These are phyloP conservation scores for Pseudorasbora parva DNA, from an alignment of 2,113 vertebrate genomes.

Conservation along the genomic window DNA sequence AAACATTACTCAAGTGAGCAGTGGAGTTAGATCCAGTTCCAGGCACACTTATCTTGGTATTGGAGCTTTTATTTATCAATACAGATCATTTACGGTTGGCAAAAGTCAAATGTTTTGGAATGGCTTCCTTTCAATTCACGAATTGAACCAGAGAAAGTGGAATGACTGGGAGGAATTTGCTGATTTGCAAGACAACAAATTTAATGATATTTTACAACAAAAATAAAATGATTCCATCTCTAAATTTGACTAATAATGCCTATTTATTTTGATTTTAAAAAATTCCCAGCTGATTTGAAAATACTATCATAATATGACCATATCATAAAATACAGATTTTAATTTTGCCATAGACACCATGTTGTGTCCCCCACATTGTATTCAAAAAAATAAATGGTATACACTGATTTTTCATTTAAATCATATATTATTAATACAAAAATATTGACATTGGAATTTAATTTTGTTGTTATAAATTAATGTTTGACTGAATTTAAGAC, in stretches of 20 bases:
- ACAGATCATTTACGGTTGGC: neutral
- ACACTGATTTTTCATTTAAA: neutral
- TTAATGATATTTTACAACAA: no score
- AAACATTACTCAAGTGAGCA: slow-evolving; percentile 32
- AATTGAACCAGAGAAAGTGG: neutral
- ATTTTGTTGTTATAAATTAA: neutral
- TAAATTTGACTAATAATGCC: neutral
- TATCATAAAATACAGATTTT: neutral
- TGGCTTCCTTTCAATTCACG: neutral
- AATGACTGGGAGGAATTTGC: neutral
- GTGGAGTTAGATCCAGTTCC: slow-evolving; percentile 17
- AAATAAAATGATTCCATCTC: no score
- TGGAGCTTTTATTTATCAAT: neutral
- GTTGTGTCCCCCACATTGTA: neutral
- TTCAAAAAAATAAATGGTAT: neutral
- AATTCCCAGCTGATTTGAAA: neutral
- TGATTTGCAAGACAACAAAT: neutral
- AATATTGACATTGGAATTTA: neutral
- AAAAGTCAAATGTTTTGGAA: neutral
- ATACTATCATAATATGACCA: neutral
- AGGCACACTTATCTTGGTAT: neutral
- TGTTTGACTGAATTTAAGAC: neutral
- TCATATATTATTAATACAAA: neutral
- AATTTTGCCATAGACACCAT: neutral
- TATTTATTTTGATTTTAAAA: neutral